Base-by-base conservation (phyloP, 2,888 invertebrate species). In the Coelinius sp. region DNA sequence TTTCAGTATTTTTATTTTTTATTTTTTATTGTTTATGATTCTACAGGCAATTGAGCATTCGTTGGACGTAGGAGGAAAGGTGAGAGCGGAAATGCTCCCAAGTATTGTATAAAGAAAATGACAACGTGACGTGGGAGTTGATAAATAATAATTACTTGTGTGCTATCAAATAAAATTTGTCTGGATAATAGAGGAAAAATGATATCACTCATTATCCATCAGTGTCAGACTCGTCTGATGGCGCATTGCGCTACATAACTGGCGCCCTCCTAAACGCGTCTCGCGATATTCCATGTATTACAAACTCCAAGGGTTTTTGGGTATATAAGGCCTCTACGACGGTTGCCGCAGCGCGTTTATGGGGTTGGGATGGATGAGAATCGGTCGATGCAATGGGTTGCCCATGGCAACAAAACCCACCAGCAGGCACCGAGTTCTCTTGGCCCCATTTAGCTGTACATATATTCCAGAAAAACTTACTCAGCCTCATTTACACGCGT, bases 361-460 rank as follows among this genome's bases (percentile, higher is more conserved):
- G 70, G 68, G 71, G 73, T 69, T 67, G 71, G 56, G 70, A 65
- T 63, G 71, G 74, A 76, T 73, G 76, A 71, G 76, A 73, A 76
- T 71, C 76, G 76, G 74, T 76, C 76, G 76, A 76, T 76, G 74
- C 74, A 75, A 72, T 72, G 68, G 59, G 76, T 76, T 74, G 73
- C 76, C 76, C 71, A 71, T 73, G 67, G 74, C 76, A 76, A 76
- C 74, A 71, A 52, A 66, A 68, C 69, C 67, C 73, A 66, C 70
- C 66, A 68, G 65, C 70, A 35, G 52, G 52, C 67, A 49, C 65
- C 31, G 68, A 74, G 73, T 75, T 72, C 72, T 68, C 63, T 70
- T 72, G 73, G 73, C 75, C 71, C 73, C 72, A 74, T 72, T 75
- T 69, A 68, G 67, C 73, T 65, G 22, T 46, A 17, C 49, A 52